Evolutionary conservation across 1,140 invertebrate species (phyloP).

Genomic region (Trigoniulus corallinus): DNA sequence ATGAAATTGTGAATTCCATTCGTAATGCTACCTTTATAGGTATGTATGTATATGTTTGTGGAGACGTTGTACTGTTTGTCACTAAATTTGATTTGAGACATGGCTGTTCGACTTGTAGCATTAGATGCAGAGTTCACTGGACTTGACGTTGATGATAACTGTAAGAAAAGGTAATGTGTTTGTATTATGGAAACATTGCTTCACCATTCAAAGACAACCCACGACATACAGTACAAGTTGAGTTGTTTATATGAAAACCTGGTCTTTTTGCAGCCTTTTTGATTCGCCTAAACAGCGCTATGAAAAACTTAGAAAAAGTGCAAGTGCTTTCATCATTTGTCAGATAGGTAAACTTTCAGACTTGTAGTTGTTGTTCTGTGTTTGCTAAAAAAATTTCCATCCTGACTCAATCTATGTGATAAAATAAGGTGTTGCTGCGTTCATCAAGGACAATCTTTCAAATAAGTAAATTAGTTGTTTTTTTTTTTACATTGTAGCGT

Average conservation of each 20-base stretch:
- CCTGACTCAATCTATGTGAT: neutral
- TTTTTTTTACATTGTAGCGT: neutral
- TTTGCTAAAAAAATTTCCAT: neutral
- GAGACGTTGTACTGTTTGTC: neutral
- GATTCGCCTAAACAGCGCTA: slow-evolving; percentile 45
- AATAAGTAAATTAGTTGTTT: neutral
- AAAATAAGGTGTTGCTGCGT: neutral
- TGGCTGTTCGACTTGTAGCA: slow-evolving; percentile 29
- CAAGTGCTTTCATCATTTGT: slow-evolving; percentile 36
- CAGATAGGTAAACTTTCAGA: slow-evolving; percentile 6
- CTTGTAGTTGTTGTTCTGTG: slow-evolving; percentile 7
- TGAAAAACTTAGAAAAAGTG: slow-evolving; percentile 33
- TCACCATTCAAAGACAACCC: neutral
- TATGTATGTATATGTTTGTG: slow-evolving; percentile 5
- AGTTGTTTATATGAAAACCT: too few species aligned
- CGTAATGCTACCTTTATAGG: slow-evolving; percentile 15
- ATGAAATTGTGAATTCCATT: slow-evolving; percentile 11
- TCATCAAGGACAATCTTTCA: neutral
- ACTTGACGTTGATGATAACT: slow-evolving; percentile 28
- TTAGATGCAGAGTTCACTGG: slow-evolving; percentile 51
- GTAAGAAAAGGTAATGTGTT: slow-evolving; percentile 32
- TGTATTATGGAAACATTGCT: neutral
- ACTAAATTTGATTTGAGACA: neutral
- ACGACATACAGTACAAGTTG: too few species aligned
- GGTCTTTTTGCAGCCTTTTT: slow-evolving; percentile 42